Base-by-base conservation (phyloP, 2,113 vertebrate genomes). In the Theropithecus gelada region DNA sequence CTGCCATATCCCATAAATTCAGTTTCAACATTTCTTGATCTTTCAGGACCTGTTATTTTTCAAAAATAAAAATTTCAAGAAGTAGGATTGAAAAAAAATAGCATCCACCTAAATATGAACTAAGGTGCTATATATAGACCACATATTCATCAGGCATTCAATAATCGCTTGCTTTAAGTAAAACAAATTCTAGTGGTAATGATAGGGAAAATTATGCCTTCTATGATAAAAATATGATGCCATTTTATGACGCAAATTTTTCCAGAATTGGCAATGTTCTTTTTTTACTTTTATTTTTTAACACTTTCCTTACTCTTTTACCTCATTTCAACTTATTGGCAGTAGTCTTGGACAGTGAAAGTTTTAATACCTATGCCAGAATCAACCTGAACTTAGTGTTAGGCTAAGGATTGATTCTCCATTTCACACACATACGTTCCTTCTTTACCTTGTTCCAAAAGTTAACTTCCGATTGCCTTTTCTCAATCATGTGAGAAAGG, bases 221-320 rank as follows among this genome's bases (percentile, higher is more conserved):
- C 92, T 57, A 85, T 68, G 79, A 95, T 95, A 96, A 96, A 97
- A 97, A 94, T 79, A 95, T n/a, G 82, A 83, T 95, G 84, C 88
- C 84, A 85, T 88, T 96, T 93, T 92, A 96, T 97, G 97, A 98
- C 7, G 45, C 80, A 94, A 97, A 81, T 66, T 85, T 96, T 95
- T 94, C 94, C 85, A 94, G 91, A 98, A 93, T 75, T 96, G 78
- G 94, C 90, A 97, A 75, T 0, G 2, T 27, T 50, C 92, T 95
- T 95, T 97, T 78, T 89, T 78, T 8, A 40, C 40, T 96, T 90
- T 95, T 88, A 79, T 78, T 97, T 93, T 64, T 98, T 93, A 97
- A 96, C 81, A 50, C 76, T 97, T 97, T 95, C 52, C 38, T 96
- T 93, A 38, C 61, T 68, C 40, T 93, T 92, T 95, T 75, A 91